Evolutionary conservation across 1,140 invertebrate species (phyloP), one percentile per base, ranked within the genome.

Genomic region (Drosophila willistoni): DNA sequence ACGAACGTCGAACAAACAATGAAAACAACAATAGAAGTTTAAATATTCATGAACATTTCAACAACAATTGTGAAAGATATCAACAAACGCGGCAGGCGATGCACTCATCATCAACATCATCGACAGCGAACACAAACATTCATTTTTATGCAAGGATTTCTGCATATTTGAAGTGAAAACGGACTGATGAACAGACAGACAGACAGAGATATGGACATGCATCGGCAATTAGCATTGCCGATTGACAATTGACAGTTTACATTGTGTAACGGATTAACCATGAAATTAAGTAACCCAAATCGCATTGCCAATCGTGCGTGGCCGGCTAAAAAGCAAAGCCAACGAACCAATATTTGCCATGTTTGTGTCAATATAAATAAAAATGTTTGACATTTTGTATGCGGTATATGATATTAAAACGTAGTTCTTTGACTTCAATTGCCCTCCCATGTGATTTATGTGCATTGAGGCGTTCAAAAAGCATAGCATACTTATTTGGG

Each of bases 41-140:
- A 86, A 86, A 86, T 86, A 86, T 86, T 86, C 82, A 86, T 86
- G 82, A 86, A 73, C 62, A 56, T 81, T 72, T 76, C 72, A 80
- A 71, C 77, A 67, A 73, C 77, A 67, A 73, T 78, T 77, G 73
- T 71, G 82, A 71, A 83, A 71, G 79, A 77, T 84, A 81, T 79
- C 77, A 83, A 59, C 73, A 65, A 64, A 57, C 47, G 68, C 68
- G 29, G 12, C 29, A 29, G 6, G 19, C 51, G 73, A 17, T 51
- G 44, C 44, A 51, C 44, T 51, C 44, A 22, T 51, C 44, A 51
- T 6, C 34, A 36, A 29, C 29, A 29, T 47, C 44, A 10, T 1
- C 12, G 44, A 51, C 44, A 51, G 44, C 17, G 17, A 22, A 19
- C 44, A 19, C 44, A 51, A 51, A 51, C 44, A 51, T 51, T 51